These are phyloP conservation scores for Gallinago jamesoni DNA, from an alignment of 2,113 vertebrate genomes.

Conservation along the genomic window DNA sequence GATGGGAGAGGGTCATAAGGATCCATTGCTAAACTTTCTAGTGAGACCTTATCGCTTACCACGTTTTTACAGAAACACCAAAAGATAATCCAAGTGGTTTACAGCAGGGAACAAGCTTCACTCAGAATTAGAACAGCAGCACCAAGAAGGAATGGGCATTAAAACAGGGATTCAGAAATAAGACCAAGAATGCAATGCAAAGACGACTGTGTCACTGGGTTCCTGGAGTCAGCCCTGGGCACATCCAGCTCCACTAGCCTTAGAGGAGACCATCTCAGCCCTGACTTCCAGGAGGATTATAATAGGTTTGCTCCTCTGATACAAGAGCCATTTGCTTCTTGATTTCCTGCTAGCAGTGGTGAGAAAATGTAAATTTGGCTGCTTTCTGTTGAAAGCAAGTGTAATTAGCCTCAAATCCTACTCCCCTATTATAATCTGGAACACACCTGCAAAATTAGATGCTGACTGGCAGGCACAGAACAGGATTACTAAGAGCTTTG, in stretches of 20 bases:
- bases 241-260: background rate
- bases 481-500: background rate
- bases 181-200: background rate
- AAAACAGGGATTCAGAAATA: background rate
- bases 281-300: background rate
- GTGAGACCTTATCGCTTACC: background rate
- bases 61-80: background rate
- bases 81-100: background rate
- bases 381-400: background rate
- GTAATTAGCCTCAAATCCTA: background rate
- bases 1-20: background rate
- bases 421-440: background rate
- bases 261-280: background rate
- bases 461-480: background rate
- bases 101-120: background rate
- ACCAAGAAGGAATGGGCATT: background rate
- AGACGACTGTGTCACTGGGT: background rate
- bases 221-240: background rate
- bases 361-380: background rate
- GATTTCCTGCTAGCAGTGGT: background rate
- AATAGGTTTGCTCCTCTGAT: background rate
- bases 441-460: background rate
- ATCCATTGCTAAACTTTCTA: background rate
- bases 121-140: background rate
- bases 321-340: background rate